Evolutionary conservation across 2,888 invertebrate species (phyloP).

Genomic region (Nasonovia ribisnigri): DNA sequence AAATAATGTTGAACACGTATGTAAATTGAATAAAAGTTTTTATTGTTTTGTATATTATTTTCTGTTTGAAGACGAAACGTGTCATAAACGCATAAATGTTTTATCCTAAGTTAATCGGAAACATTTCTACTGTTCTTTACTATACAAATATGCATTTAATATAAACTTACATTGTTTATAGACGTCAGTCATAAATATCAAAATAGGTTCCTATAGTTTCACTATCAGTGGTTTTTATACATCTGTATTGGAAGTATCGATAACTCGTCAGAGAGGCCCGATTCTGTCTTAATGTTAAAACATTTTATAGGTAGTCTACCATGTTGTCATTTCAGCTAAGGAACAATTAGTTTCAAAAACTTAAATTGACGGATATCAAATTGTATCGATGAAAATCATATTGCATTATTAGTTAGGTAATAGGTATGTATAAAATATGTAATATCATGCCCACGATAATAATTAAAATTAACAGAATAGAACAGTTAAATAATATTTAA

Average conservation of each 20-base stretch:
- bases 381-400: neutral
- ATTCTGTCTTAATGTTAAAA: neutral
- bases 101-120: neutral
- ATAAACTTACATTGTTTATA: neutral
- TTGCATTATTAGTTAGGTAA: neutral
- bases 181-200: neutral
- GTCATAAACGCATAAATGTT: neutral
- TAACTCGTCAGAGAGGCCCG: neutral
- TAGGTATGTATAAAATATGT: too few relatives aligned
- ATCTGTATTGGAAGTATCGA: neutral
- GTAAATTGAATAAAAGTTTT: neutral
- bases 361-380: neutral
- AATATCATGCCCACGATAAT: neutral
- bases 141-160: neutral
- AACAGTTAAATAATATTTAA: neutral
- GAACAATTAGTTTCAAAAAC: neutral
- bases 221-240: neutral
- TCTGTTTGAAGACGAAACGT: neutral
- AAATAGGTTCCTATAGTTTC: conserved; percentile 1
- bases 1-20: neutral
- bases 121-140: neutral
- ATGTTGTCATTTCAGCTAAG: neutral
- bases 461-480: neutral
- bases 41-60: neutral
- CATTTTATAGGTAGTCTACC: neutral